Evolutionary conservation across 2,888 invertebrate genomes (phyloP), one percentile per base, ranked within the genome.

Genomic region (Latheticus oryzae): DNA sequence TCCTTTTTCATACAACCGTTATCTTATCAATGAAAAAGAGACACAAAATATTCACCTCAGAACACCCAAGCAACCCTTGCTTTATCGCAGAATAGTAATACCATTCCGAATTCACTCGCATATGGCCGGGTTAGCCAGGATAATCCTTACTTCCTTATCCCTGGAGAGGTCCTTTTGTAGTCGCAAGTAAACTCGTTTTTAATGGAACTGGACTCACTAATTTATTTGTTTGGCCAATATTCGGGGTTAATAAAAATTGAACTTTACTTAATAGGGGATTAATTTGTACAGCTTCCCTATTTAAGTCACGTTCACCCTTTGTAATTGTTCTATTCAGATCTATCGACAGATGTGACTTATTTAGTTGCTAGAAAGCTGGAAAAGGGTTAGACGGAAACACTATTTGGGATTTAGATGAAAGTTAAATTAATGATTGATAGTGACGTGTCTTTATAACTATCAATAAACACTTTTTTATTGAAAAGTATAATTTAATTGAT

Each of bases 301-400:
- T 4, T n/a, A 32, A 47, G 47, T 47, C 47, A 47, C n/a, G 16
- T 35, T 47, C 47, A 47, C 47, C 51, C 37, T 51, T 51, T 9
- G 7, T 23, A 16, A 48, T 35, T 35, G 37, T 48, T 17, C 35
- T 26, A 51, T 38, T 52, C 43, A 42, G 24, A 52, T 62, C 54
- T 62, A 70, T 68, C 69, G 70, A 66, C 72, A 72, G 72, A 71
- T 72, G 72, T 69, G 72, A 66, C 70, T 69, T 70, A 67, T 68
- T 72, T 69, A 28, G 13, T 16, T 8, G 8, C 7, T 15, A 21
- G 23, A 15, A 38, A 38, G 12, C 7, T 12, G 38, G 16, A 55
- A n/a, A n/a, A 38, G 55, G 55, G 45, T 55, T 47, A 38, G 38
- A 30, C 38, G 28, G 37, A 19, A 8, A 3, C 9, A 48, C 13